These are phyloP conservation scores for Sebastes aleutianus DNA, from an alignment of 2,797 vertebrate species.

Conservation along the genomic window DNA sequence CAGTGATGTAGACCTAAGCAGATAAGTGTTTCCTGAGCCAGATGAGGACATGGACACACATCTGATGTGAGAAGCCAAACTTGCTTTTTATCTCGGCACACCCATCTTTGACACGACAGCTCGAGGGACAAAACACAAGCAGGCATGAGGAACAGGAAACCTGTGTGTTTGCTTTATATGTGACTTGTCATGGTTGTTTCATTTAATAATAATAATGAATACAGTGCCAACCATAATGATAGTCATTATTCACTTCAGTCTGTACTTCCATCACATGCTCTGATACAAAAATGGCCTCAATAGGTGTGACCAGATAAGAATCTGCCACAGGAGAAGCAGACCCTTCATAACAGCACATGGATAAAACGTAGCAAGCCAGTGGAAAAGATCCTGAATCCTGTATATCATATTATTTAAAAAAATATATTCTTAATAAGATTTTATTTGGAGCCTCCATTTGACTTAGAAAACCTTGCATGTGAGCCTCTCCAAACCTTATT, in stretches of 20 bases:
- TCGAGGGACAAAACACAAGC: no score
- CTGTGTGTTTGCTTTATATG: neutral
- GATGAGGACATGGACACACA: neutral
- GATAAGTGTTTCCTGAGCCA: neutral
- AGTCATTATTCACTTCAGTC: neutral
- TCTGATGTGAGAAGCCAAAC: neutral
- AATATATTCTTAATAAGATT: neutral
- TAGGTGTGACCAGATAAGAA: neutral
- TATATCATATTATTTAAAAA: no score
- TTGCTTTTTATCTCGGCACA: neutral
- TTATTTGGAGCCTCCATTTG: neutral
- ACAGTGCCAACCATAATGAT: neutral
- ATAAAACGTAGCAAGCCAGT: neutral
- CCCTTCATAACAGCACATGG: neutral
- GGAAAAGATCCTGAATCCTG: neutral
- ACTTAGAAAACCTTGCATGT: neutral
- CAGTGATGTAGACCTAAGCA: neutral
- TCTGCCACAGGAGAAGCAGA: neutral
- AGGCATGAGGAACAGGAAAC: neutral
- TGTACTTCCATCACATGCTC: neutral
- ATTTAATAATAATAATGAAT: no score
- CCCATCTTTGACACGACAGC: neutral
- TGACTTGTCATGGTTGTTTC: neutral
- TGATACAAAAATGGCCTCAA: neutral
- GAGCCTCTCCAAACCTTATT: neutral